A percentile compares a stretch with the other conserved stretches of the same genome.
phyloP scores from a whole-genome alignment of 2,797 vertebrate genomes.

The Pyrocephalus nanus region DNA sequence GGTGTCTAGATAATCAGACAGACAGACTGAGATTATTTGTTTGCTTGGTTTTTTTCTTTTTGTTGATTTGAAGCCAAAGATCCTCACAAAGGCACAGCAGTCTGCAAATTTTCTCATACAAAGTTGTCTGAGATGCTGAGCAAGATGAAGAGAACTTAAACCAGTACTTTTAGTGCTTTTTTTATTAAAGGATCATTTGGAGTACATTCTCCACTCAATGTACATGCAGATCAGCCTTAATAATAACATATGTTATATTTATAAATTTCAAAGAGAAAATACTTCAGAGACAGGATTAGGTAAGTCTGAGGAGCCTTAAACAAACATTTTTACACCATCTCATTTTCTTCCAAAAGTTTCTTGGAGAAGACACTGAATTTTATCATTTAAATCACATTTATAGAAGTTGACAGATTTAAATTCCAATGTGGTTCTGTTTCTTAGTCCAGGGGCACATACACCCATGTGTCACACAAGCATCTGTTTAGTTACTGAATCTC shows the following conservation, averaged over 20 bases:
- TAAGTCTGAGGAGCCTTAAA: conserved; percentile 21
- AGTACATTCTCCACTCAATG: neutral
- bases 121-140: conserved; percentile 2
- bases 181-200: conserved; percentile 44
- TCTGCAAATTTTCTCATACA: conserved; percentile 37
- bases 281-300: conserved; percentile 25
- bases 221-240: conserved; percentile 56
- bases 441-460: neutral
- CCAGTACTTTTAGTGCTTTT: neutral
- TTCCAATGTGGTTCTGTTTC: neutral
- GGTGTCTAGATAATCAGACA: conserved; percentile 46
- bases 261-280: conserved; percentile 51
- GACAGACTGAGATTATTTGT: conserved; percentile 40
- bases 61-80: conserved; percentile 59
- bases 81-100: neutral
- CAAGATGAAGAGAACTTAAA: conserved; percentile 2
- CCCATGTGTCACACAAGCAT: neutral
- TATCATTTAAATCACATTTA: neutral
- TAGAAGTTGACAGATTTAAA: neutral
- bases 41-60: neutral
- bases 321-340: neutral
- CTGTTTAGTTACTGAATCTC: neutral
- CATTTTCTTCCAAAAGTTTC: neutral
- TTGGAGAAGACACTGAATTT: neutral
- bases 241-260: neutral